Conservation (phyloP, 2,797 vertebrate genomes). For the Liasis olivaceus region DNA sequence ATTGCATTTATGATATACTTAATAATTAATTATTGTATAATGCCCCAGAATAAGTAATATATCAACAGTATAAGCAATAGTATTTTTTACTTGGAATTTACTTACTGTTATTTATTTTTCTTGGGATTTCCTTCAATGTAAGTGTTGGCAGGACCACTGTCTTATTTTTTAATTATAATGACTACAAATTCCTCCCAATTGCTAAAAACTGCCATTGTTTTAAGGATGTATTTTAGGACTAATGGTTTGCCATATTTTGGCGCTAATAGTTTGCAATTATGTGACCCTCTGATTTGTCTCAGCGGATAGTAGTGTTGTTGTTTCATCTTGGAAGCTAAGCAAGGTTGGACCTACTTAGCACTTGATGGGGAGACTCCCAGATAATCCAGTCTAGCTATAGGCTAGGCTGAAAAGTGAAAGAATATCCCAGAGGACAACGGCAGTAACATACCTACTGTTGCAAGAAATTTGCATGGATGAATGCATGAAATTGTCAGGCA, state of each 20-base stretch:
- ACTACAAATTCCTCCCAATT: neutral
- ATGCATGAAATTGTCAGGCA: neutral
- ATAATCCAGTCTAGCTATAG: neutral
- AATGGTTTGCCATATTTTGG: neutral
- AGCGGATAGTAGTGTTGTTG: neutral
- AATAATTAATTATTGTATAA: neutral
- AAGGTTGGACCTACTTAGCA: neutral
- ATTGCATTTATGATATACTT: too few relatives aligned
- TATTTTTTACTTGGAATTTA: neutral
- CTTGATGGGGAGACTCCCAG: neutral
- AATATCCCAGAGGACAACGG: neutral
- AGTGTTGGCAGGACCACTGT: neutral
- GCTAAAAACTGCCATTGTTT: neutral
- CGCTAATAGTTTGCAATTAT: neutral
- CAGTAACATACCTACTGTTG: neutral
- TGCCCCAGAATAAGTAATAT: neutral
- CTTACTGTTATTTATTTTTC: neutral
- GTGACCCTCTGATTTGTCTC: neutral
- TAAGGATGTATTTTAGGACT: neutral
- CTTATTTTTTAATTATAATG: neutral
- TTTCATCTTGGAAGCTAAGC: neutral
- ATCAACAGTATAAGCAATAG: neutral
- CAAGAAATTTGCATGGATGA: neutral
- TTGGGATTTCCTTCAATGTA: neutral
- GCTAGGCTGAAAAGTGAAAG: neutral